Conservation (phyloP, 2,797 vertebrate genomes). For the Zalophus californianus region DNA sequence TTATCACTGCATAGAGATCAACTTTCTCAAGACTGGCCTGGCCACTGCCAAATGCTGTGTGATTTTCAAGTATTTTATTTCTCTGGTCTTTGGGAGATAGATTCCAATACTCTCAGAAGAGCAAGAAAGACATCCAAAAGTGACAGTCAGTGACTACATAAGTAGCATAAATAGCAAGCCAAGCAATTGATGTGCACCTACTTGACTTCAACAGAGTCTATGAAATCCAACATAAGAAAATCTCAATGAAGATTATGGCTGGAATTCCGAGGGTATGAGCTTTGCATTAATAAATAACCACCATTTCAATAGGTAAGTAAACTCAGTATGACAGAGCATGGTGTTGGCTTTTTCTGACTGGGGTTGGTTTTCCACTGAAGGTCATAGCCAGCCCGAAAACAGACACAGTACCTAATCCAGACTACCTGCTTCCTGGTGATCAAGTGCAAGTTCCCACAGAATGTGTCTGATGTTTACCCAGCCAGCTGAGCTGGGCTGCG, state of each 20-base stretch:
- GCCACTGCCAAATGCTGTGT: background rate
- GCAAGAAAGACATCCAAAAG: background rate
- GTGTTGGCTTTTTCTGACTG: background rate
- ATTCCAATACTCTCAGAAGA: background rate
- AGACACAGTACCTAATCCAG: background rate
- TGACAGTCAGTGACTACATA: background rate
- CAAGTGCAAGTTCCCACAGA: background rate
- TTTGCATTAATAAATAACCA: background rate
- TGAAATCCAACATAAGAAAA: background rate
- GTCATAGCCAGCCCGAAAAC: background rate
- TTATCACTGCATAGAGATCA: background rate
- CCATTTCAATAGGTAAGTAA: background rate
- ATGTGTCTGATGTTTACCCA: background rate
- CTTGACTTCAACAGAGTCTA: no score
- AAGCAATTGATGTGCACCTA: background rate
- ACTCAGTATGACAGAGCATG: background rate
- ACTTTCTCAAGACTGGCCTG: background rate
- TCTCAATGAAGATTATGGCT: background rate
- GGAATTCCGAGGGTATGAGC: background rate
- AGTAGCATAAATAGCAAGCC: background rate
- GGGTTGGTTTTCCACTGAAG: background rate
- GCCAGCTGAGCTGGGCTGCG: background rate
- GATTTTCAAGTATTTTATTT: background rate
- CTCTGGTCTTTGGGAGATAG: background rate
- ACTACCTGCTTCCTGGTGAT: background rate